These are phyloP conservation scores for Cebus imitator DNA, from an alignment of 2,113 vertebrate genomes.

Conservation along the genomic window DNA sequence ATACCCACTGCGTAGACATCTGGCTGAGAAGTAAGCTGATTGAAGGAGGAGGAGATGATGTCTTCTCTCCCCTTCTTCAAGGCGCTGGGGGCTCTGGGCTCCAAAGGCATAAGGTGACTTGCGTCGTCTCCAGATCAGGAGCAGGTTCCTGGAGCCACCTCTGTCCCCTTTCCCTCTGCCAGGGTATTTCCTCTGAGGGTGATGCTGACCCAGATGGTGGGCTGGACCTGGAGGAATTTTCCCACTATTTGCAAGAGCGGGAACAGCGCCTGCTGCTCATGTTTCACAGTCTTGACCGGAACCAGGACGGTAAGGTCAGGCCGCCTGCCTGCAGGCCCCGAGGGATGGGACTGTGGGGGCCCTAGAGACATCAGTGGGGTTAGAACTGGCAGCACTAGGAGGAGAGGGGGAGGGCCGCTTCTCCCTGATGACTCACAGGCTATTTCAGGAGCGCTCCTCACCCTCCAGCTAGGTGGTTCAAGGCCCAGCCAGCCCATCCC, in stretches of 20 bases:
- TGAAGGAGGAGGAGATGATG: too few species aligned
- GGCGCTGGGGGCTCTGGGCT: not conserved
- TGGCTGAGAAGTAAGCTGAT: not conserved
- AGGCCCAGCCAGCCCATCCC: not conserved
- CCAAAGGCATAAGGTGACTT: not conserved
- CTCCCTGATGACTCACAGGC: conserved; percentile 60
- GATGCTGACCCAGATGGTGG: conserved; percentile 87
- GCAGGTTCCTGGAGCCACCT: not conserved
- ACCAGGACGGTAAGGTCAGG: conserved; percentile 87
- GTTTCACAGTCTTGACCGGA: conserved; percentile 91
- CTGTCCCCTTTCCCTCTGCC: conserved; percentile 36
- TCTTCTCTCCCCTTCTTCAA: not conserved
- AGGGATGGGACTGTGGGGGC: not conserved
- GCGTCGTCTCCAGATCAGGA: not conserved
- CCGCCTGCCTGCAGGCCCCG: not conserved
- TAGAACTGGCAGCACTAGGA: not conserved
- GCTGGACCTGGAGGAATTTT: conserved; percentile 92
- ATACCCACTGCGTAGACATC: not conserved
- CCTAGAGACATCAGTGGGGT: not conserved
- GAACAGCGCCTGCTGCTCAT: conserved; percentile 90
- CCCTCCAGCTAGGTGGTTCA: conserved; percentile 45
- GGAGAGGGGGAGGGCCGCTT: not conserved
- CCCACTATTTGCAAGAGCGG: conserved; percentile 86
- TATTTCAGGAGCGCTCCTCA: conserved; percentile 63
- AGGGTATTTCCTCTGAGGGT: conserved; percentile 84